A percentile compares a stretch with the other conserved stretches of the same genome.
Conservation (phyloP, 2,113 vertebrate species). For the Numenius arquata region DNA sequence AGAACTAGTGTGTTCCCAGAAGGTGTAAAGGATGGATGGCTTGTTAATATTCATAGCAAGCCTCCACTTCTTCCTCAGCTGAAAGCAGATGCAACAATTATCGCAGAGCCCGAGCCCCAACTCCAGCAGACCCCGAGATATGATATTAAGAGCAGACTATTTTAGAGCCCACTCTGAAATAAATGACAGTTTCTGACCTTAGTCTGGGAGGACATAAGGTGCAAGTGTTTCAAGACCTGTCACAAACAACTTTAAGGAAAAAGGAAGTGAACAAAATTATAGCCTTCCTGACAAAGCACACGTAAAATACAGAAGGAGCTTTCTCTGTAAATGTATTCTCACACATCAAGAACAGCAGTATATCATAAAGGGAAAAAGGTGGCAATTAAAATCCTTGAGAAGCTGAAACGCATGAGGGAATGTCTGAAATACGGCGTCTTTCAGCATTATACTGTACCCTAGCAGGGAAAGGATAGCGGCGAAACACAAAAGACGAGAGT, state of each 20-base stretch:
- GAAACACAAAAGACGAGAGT: background rate
- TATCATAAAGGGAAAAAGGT: constrained; percentile 59
- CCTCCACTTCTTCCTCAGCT: constrained; percentile 37
- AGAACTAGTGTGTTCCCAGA: constrained; percentile 43
- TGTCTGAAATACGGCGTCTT: background rate
- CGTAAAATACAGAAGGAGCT: constrained; percentile 37
- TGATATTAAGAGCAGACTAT: background rate
- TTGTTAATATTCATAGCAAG: constrained; percentile 63
- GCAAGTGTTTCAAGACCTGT: constrained; percentile 55
- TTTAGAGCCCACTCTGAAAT: background rate
- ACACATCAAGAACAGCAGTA: constrained; percentile 55
- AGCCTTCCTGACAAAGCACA: constrained; percentile 61
- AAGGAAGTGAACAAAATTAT: constrained; percentile 61
- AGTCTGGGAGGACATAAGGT: constrained; percentile 41
- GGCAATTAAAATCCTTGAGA: constrained; percentile 63
- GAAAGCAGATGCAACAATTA: constrained; percentile 64
- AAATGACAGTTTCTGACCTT: constrained; percentile 55
- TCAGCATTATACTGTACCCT: background rate
- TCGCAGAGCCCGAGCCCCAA: constrained; percentile 24
- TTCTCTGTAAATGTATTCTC: constrained; percentile 39
- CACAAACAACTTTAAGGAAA: constrained; percentile 55
- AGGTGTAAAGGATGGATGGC: constrained; percentile 56
- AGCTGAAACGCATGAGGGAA: constrained; percentile 37
- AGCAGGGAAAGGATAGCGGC: background rate
- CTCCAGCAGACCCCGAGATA: constrained; percentile 37